These are phyloP conservation scores for Cebidichthys violaceus DNA, from an alignment of 2,113 vertebrate genomes.

Conservation along the genomic window DNA sequence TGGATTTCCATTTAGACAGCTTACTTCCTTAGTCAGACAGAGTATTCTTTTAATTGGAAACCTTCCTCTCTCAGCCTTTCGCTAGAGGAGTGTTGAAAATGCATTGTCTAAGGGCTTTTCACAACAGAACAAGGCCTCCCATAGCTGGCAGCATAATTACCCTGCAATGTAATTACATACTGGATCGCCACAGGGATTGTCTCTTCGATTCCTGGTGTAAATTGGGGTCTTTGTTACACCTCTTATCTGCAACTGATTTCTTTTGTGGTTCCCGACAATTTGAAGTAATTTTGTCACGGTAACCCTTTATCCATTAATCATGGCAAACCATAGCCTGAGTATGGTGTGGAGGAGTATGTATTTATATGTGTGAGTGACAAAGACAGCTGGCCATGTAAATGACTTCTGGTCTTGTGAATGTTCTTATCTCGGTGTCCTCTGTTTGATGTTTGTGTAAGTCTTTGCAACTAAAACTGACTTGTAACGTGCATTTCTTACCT, in stretches of 20 bases:
- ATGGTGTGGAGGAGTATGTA: not conserved
- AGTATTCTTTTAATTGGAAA: conserved; percentile 79
- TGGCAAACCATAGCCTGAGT: conserved; percentile 28
- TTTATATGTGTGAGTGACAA: conserved; percentile 38
- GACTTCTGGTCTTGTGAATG: conserved; percentile 5
- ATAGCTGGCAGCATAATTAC: conserved; percentile 79
- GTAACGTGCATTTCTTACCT: conserved; percentile 79
- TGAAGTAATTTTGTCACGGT: conserved; percentile 52
- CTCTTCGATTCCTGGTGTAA: conserved; percentile 76
- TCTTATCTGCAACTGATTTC: conserved; percentile 70
- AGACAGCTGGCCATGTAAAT: not conserved
- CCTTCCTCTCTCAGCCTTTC: conserved; percentile 56
- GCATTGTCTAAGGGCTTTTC: conserved; percentile 76
- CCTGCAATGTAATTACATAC: conserved; percentile 82
- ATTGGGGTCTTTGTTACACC: conserved; percentile 74
- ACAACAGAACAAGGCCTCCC: conserved; percentile 73
- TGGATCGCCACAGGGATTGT: conserved; percentile 73
- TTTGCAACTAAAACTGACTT: not conserved
- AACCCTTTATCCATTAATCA: conserved; percentile 56
- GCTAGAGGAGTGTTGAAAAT: conserved; percentile 63
- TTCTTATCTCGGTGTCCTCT: conserved; percentile 12
- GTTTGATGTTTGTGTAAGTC: not conserved
- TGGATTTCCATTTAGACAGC: conserved; percentile 81
- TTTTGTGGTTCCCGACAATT: conserved; percentile 66
- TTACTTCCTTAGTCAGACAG: conserved; percentile 66